These are phyloP conservation scores for Microplitis manilae DNA, from an alignment of 2,888 invertebrate genomes.

Conservation along the genomic window DNA sequence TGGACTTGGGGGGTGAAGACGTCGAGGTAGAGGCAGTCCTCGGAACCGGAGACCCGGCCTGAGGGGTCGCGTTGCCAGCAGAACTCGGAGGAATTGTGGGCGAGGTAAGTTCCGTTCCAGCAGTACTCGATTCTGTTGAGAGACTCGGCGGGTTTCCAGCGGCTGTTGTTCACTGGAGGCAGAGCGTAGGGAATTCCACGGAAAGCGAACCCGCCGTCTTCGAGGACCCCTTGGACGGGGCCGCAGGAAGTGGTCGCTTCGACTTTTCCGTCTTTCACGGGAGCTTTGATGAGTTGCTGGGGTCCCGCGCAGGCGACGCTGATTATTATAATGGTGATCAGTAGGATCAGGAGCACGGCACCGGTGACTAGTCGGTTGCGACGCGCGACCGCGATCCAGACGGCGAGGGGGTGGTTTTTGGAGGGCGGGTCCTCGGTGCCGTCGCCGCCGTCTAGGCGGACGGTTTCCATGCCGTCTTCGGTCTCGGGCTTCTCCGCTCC, in stretches of 20 bases:
- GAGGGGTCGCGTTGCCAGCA: conserved; percentile 83
- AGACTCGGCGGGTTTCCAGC: conserved; percentile 82
- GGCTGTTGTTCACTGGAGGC: conserved; percentile 79
- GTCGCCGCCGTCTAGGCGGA: conserved; percentile 76
- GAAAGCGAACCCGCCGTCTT: conserved; percentile 86
- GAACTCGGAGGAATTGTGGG: conserved; percentile 78
- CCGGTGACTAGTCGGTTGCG: conserved; percentile 79
- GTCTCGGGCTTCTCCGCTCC: conserved; percentile 76
- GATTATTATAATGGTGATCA: conserved; percentile 78
- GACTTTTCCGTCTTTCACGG: conserved; percentile 81
- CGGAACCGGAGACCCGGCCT: conserved; percentile 79
- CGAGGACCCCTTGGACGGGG: conserved; percentile 82
- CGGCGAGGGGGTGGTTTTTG: conserved; percentile 58
- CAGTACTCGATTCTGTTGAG: conserved; percentile 81
- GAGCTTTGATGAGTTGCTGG: conserved; percentile 74
- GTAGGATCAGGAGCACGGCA: conserved; percentile 75
- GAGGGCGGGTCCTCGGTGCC: conserved; percentile 66
- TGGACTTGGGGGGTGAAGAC: conserved; percentile 86
- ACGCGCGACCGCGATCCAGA: conserved; percentile 59
- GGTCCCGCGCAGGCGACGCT: conserved; percentile 77
- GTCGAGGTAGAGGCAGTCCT: conserved; percentile 88
- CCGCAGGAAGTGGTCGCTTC: conserved; percentile 85
- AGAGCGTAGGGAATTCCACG: conserved; percentile 87
- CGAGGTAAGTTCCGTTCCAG: conserved; percentile 83
- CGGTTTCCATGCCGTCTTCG: conserved; percentile 83